Percentiles rank a stretch among this genome's conserved stretches.
Conservation (phyloP, 1,140 invertebrate species). For the Drosophila nigromelanica region DNA sequence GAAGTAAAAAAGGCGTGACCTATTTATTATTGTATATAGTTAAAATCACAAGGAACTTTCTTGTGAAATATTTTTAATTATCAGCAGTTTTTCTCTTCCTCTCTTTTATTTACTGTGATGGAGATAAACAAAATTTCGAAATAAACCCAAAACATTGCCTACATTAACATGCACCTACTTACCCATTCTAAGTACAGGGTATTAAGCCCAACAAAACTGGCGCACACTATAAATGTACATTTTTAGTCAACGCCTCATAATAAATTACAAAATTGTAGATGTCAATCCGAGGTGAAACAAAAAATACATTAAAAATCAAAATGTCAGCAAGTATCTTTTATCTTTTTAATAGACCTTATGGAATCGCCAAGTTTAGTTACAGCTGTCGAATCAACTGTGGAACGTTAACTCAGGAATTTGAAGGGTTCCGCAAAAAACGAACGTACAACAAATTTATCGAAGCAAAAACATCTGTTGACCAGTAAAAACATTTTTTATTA, state of each 20-base stretch:
- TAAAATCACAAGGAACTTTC: too few relatives aligned
- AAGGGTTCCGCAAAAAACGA: conserved; percentile 24
- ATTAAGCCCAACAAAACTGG: conserved; percentile 1
- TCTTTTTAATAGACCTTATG: conserved; percentile 7
- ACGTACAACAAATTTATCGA: not conserved
- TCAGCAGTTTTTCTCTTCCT: not conserved
- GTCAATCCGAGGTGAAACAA: not conserved
- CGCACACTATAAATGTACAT: conserved; percentile 18
- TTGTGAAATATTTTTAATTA: not conserved
- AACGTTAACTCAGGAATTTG: conserved; percentile 34
- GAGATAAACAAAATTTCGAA: too few relatives aligned
- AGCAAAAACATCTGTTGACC: conserved; percentile 30
- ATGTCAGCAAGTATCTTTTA: conserved; percentile 3
- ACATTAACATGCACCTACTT: not conserved
- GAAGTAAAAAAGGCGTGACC: too few relatives aligned
- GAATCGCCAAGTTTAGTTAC: conserved; percentile 3
- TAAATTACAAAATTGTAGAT: conserved; percentile 23
- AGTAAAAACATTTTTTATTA: conserved; percentile 21
- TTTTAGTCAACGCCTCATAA: conserved; percentile 4
- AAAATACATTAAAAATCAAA: not conserved
- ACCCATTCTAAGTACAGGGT: not conserved
- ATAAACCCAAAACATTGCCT: too few relatives aligned
- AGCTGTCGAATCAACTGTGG: conserved; percentile 24
- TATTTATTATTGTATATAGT: too few relatives aligned
- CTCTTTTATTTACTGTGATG: too few relatives aligned